phyloP scores from a whole-genome alignment of 2,113 vertebrate genomes.

The Pipra filicauda region DNA sequence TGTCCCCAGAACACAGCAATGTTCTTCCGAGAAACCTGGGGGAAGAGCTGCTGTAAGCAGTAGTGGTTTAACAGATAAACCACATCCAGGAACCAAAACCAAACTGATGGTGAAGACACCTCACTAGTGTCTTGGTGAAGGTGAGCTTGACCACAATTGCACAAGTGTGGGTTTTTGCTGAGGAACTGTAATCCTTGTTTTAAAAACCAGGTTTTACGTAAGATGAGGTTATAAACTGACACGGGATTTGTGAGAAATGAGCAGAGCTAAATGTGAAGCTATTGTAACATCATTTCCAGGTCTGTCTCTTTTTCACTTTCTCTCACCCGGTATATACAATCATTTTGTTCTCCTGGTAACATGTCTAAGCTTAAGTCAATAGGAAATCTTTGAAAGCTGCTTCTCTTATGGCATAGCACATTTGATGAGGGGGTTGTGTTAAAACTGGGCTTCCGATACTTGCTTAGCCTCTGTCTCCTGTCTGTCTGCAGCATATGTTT shows the following conservation, averaged over 20 bases:
- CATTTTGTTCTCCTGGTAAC: neutral
- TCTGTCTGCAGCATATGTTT: neutral
- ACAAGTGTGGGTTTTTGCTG: neutral
- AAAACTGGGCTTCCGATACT: neutral
- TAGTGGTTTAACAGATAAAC: neutral
- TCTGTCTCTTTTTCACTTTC: neutral
- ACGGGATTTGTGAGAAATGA: neutral
- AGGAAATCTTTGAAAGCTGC: neutral
- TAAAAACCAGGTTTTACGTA: neutral
- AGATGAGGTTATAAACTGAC: neutral
- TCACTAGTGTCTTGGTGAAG: neutral
- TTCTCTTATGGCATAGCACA: neutral
- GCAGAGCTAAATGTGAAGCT: neutral
- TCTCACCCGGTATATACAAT: neutral
- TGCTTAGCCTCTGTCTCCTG: neutral
- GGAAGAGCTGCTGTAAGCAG: neutral
- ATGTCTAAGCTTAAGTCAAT: neutral
- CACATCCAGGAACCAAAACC: neutral
- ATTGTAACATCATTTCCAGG: neutral
- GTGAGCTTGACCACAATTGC: neutral
- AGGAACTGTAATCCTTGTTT: neutral
- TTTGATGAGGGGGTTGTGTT: neutral
- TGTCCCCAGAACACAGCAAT: fast-evolving
- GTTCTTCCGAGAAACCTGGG: neutral
- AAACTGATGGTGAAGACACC: neutral